phyloP scores from a whole-genome alignment of 2,888 invertebrate genomes.

The Epirrhoe tristata region DNA sequence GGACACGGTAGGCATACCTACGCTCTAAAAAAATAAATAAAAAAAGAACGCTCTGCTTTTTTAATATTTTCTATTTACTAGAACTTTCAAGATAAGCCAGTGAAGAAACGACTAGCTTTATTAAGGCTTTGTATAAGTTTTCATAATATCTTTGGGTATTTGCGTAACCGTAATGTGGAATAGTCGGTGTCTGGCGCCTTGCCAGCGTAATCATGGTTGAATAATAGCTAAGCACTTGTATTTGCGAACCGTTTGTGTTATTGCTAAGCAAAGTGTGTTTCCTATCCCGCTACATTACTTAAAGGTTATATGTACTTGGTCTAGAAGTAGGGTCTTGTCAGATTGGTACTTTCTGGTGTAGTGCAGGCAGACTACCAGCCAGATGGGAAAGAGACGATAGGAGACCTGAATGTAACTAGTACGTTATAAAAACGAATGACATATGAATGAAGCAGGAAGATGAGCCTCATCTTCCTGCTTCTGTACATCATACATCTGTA shows the following conservation, averaged over 20 bases:
- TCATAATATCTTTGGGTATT: constrained; percentile 30
- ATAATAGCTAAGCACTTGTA: constrained; percentile 64
- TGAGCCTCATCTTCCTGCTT: too few relatives aligned
- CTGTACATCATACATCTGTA: too few relatives aligned
- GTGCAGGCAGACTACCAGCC: too few relatives aligned
- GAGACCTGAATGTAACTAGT: too few relatives aligned
- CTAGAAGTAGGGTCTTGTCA: not conserved
- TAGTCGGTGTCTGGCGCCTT: constrained; percentile 55
- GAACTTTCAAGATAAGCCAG: not conserved
- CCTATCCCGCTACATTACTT: constrained; percentile 48
- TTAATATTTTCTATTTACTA: not conserved
- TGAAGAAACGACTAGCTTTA: not conserved
- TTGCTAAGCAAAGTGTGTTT: constrained; percentile 58
- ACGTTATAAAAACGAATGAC: too few relatives aligned
- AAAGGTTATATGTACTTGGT: constrained; percentile 30
- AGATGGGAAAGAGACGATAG: too few relatives aligned
- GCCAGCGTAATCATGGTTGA: constrained; percentile 67
- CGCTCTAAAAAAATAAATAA: too few relatives aligned
- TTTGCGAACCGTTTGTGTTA: constrained; percentile 62
- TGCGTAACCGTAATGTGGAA: constrained; percentile 33
- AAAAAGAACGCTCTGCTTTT: not conserved
- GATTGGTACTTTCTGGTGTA: too few relatives aligned
- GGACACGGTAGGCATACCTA: too few relatives aligned
- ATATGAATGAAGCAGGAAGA: too few relatives aligned
- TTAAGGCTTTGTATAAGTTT: constrained; percentile 5